Conservation (phyloP, 2,888 invertebrate genomes). For the Galerucella calmariensis region DNA sequence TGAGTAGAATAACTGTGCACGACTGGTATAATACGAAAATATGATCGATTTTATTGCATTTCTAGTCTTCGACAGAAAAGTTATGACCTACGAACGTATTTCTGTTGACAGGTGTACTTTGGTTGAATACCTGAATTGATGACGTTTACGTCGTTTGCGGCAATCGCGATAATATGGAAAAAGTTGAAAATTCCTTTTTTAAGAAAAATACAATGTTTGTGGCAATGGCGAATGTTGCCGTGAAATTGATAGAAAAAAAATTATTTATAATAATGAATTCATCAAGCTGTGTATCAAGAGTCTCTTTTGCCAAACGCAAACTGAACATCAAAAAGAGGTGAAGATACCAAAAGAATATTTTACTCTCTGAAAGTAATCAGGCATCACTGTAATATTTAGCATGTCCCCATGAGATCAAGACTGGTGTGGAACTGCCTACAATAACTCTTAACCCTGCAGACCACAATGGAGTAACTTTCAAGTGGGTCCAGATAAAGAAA, state of each 20-base stretch:
- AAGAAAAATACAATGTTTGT: not conserved
- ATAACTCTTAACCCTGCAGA: too few species aligned
- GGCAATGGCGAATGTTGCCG: not conserved
- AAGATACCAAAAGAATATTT: too few species aligned
- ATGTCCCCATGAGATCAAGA: too few species aligned
- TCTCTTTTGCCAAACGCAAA: not conserved
- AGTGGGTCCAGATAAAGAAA: too few species aligned
- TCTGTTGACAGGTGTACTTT: constrained; percentile 26
- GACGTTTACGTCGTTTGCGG: constrained; percentile 16
- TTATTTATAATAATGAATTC: not conserved
- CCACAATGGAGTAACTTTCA: too few species aligned
- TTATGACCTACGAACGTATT: constrained; percentile 16
- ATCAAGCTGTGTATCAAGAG: not conserved
- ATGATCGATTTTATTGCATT: constrained; percentile 12
- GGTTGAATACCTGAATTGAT: constrained; percentile 24
- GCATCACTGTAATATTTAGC: too few species aligned
- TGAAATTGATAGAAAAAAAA: not conserved
- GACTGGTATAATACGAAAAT: constrained; percentile 1
- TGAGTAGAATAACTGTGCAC: constrained; percentile 4
- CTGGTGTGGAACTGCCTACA: too few species aligned
- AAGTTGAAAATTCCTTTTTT: not conserved
- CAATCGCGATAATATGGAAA: not conserved
- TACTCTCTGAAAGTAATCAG: too few species aligned
- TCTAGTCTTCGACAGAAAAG: constrained; percentile 7
- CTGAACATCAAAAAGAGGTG: not conserved